Evolutionary conservation across 2,113 vertebrate genomes (phyloP), one percentile per base, ranked within the genome.

Genomic region (Psophia crepitans): DNA sequence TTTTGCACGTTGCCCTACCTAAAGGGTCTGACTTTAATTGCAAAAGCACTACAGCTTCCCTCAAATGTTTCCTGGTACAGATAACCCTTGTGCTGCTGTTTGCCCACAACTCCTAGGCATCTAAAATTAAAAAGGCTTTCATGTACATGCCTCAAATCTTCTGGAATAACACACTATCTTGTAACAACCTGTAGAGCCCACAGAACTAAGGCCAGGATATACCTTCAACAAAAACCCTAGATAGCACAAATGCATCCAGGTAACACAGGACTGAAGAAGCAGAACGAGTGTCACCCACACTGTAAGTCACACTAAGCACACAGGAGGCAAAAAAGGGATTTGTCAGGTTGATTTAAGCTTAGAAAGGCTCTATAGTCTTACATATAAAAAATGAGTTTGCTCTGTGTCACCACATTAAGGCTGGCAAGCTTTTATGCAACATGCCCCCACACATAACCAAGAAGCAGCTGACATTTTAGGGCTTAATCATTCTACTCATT

Each of bases 281-380:
- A 2, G 27, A 77, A 24, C 1, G 3, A 90, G 14, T 6, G 3
- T 10, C 22, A 53, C 21, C 27, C 18, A 13, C 4, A 2, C 3
- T 33, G 0, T 53, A 33, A 78, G 24, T 81, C 56, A 46, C 6
- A 10, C 19, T 41, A 8, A 15, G 28, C 19, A 46, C 28, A 35
- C 1, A 63, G 27, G 79, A 79, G 13, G 5, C n/a, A n/a, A 48
- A 37, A 30, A 53, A 84, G 15, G 26, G 17, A 58, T 49, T 48
- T 3, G 20, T 33, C 8, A 8, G 20, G 13, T 44, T 41, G 21
- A 75, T 32, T 17, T 11, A 80, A 53, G 5, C 30, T 90, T 46
- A 79, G 49, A 82, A 65, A 75, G 17, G 32, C 32, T 86, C 57
- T 53, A 6, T 20, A 6, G 9, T 79, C 16, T 30, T 17, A 21